Conservation (phyloP, 2,888 invertebrate species). For the Himalopsyche japonica region DNA sequence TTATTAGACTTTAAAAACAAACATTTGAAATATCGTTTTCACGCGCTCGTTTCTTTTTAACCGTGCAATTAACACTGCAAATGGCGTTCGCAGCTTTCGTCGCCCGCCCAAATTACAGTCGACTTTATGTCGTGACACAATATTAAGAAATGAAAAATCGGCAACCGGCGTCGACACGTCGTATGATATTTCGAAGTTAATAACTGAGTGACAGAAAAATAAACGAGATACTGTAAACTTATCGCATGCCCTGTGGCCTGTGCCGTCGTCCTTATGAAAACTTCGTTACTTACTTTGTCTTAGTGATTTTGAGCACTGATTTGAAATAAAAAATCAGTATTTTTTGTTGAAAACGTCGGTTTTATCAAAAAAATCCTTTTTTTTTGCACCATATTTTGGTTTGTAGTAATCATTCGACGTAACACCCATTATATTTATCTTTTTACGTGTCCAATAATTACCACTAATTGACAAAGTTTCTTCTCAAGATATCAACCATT, state of each 20-base stretch:
- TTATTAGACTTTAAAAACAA: constrained; percentile 8
- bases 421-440: no score
- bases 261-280: neutral
- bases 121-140: constrained; percentile 1
- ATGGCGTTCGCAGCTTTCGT: constrained; percentile 10
- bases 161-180: constrained; percentile 6
- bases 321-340: no score
- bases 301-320: no score
- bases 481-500: no score
- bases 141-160: constrained; percentile 20
- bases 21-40: neutral
- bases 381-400: no score
- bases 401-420: no score
- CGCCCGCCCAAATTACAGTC: constrained; percentile 9
- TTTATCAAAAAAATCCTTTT: no score
- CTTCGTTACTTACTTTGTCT: neutral
- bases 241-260: neutral
- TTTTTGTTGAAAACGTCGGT: no score
- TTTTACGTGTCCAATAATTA: no score
- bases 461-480: no score
- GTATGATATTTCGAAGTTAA: constrained; percentile 29
- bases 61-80: constrained; percentile 3
- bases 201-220: constrained; percentile 31
- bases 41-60: constrained; percentile 4
- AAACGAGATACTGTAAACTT: constrained; percentile 14